phyloP scores from a whole-genome alignment of 2,797 vertebrate genomes.

The Cichlasoma orientale region DNA sequence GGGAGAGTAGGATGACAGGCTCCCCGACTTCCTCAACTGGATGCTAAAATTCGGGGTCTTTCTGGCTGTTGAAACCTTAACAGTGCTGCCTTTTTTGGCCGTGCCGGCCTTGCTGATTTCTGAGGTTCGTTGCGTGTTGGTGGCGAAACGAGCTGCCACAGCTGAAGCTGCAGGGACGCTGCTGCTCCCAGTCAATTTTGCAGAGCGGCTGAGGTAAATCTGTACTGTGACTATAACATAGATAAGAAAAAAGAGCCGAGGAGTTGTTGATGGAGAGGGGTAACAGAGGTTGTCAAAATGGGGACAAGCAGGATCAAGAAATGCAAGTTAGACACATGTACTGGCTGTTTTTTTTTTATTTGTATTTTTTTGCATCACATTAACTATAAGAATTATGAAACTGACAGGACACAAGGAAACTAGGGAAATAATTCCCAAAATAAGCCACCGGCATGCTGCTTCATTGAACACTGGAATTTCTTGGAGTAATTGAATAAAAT shows the following conservation, averaged over 20 bases:
- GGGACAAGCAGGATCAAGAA: slow-evolving; percentile 31
- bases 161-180: slow-evolving; percentile 58
- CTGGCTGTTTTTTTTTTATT: background rate
- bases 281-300: slow-evolving; percentile 31
- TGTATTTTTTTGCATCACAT: slow-evolving; percentile 3
- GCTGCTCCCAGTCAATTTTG: slow-evolving; percentile 71
- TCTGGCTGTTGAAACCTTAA: slow-evolving; percentile 54
- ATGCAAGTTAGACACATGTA: slow-evolving; percentile 53
- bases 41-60: slow-evolving; percentile 76
- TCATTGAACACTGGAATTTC: background rate
- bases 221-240: slow-evolving; percentile 83
- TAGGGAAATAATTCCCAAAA: background rate
- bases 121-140: slow-evolving; percentile 61
- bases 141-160: slow-evolving; percentile 40
- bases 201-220: slow-evolving; percentile 82
- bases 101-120: slow-evolving; percentile 63
- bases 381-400: slow-evolving; percentile 27
- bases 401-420: slow-evolving; percentile 34
- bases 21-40: slow-evolving; percentile 79
- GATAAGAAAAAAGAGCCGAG: slow-evolving; percentile 65
- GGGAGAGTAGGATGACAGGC: slow-evolving; percentile 73
- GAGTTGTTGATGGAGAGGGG: slow-evolving; percentile 31
- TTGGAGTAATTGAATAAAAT: background rate
- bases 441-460: background rate
- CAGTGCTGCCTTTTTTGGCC: slow-evolving; percentile 50